A percentile compares a stretch with the other conserved stretches of the same genome.
These are phyloP conservation scores for Bactericera cockerelli DNA, from an alignment of 1,140 invertebrate species.

Conservation along the genomic window DNA sequence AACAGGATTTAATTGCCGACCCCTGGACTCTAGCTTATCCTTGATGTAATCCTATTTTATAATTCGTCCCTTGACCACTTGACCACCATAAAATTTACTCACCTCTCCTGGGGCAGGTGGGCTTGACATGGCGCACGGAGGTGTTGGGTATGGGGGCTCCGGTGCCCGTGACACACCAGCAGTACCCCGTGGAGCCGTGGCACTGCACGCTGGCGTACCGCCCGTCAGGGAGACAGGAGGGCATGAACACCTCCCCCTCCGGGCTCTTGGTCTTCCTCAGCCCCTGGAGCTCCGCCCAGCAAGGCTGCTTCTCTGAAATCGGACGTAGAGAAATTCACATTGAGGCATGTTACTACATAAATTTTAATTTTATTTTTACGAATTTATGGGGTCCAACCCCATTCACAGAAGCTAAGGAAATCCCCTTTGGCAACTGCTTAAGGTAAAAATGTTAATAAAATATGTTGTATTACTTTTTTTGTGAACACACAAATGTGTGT, in stretches of 20 bases:
- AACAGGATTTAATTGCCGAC: no score
- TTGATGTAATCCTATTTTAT: no score
- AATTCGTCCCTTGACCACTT: no score
- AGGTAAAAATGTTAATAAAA: no score
- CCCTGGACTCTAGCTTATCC: no score
- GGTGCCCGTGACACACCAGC: constrained; percentile 68
- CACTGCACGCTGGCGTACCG: constrained; percentile 72
- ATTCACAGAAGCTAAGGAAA: no score
- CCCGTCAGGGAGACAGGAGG: constrained; percentile 62
- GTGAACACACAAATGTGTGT: no score
- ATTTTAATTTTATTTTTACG: constrained; percentile 18
- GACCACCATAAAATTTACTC: no score
- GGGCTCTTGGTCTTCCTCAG: constrained; percentile 8
- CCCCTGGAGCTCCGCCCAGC: constrained; percentile 31
- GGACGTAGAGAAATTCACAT: background rate
- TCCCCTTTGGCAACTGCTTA: no score
- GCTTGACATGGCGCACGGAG: constrained; percentile 45
- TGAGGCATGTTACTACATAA: constrained; percentile 22
- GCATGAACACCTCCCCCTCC: constrained; percentile 27
- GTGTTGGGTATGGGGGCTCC: constrained; percentile 64
- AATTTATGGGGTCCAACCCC: no score
- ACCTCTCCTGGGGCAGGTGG: constrained; percentile 41
- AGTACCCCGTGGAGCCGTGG: constrained; percentile 52
- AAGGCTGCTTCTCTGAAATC: constrained; percentile 30
- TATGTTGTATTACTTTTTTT: background rate